Conservation (phyloP, 2,113 vertebrate species). For the Cygnus atratus region DNA sequence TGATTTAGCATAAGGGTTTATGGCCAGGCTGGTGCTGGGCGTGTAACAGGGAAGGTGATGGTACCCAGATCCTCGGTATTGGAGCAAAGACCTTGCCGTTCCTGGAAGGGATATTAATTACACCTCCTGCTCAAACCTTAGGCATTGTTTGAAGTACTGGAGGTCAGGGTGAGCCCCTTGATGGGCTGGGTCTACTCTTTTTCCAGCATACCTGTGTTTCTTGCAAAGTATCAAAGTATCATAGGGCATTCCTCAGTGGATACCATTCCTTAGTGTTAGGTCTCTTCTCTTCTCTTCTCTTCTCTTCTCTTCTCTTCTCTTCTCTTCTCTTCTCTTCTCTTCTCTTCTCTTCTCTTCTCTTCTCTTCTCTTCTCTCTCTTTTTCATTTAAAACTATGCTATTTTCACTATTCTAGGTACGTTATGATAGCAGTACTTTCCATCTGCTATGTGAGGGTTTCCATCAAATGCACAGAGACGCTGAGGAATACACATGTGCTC, state of each 20-base stretch:
- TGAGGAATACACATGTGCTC: fast-evolving
- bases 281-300: neutral
- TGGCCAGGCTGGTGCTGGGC: neutral
- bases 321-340: too few relatives aligned
- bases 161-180: neutral
- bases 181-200: neutral
- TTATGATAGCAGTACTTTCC: neutral
- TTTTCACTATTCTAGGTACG: neutral
- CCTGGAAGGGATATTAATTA: neutral
- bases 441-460: neutral
- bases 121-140: neutral
- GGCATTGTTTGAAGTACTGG: neutral
- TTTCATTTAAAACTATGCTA: neutral
- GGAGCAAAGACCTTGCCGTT: too few relatives aligned
- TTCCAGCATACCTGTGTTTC: neutral
- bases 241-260: too few relatives aligned
- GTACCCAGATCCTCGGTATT: neutral
- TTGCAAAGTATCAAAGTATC: neutral
- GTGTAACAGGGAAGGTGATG: neutral
- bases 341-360: too few relatives aligned
- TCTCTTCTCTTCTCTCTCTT: too few relatives aligned
- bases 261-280: neutral
- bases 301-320: neutral
- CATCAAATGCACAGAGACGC: neutral
- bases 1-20: neutral